Evolutionary conservation across 2,888 invertebrate species (phyloP), one percentile per base, ranked within the genome.

Genomic region (Nemurella pictetii): DNA sequence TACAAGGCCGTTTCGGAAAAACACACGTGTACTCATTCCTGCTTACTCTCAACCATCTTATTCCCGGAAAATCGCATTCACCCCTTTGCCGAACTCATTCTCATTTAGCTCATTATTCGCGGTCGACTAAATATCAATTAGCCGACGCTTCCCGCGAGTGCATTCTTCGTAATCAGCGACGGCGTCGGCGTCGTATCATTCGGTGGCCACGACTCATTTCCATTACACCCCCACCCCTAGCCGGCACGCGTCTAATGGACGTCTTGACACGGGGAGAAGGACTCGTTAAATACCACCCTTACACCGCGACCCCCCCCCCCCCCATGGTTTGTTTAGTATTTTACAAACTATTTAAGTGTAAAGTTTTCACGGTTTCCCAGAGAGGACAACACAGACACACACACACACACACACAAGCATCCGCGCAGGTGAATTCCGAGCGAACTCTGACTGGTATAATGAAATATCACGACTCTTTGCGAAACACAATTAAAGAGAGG

Each of bases 401-500:
- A 55, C 55, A 55, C n/a, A n/a, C n/a, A n/a, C n/a, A n/a, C n/a
- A n/a, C n/a, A 7, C 20, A 20, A 20, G 2, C 55, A 55, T 12
- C 2, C 55, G 55, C 12, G 20, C 12, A 55, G 55, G 55, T 55
- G 55, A 12, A 55, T 55, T 55, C 55, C 72, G 27, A 12, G 82
- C 7, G 29, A 82, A 27, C 7, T 36, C 72, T 72, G 30, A 32
- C 80, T 75, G n/a, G 26, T 26, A 55, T 82, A 82, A 82, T 82
- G 55, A 82, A 82, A 82, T 82, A 29, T 82, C 55, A 82, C 55
- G 82, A 82, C 82, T 82, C 72, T 82, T 82, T 55, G 26, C 27
- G 29, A 84, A 84, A 80, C 80, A 84, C 80, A 84, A 84, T 84
- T 84, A 80, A 84, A 84, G 55, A 35, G 80, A 84, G 36, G 84